Conservation (phyloP, 2,797 vertebrate genomes). For the Carduelis carduelis region DNA sequence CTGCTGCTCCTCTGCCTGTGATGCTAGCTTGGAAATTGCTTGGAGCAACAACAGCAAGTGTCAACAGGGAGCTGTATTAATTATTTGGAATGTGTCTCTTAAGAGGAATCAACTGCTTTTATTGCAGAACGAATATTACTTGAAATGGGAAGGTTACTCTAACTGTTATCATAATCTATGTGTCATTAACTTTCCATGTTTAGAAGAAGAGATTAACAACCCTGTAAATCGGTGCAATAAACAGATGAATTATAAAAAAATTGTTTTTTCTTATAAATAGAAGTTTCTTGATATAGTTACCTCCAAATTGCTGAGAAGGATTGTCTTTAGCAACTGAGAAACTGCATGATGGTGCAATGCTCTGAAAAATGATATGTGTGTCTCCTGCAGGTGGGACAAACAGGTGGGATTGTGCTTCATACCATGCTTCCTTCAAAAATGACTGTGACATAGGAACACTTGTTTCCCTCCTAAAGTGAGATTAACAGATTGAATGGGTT, state of each 20-base stretch:
- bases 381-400: background rate
- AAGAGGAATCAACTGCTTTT: constrained; percentile 76
- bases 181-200: constrained; percentile 78
- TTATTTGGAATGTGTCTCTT: constrained; percentile 80
- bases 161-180: constrained; percentile 74
- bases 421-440: background rate
- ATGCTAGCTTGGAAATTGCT: constrained; percentile 61
- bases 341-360: background rate
- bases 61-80: constrained; percentile 78
- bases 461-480: background rate
- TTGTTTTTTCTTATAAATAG: constrained; percentile 50
- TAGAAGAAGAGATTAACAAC: constrained; percentile 76
- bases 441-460: background rate
- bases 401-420: background rate
- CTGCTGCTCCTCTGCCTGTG: constrained; percentile 12
- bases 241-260: constrained; percentile 59
- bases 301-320: background rate
- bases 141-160: constrained; percentile 74
- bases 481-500: background rate
- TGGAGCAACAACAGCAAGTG: constrained; percentile 66
- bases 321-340: background rate
- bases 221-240: constrained; percentile 69
- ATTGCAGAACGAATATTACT: constrained; percentile 75
- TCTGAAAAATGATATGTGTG: background rate
- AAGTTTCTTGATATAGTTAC: background rate